phyloP scores from a whole-genome alignment of 2,888 invertebrate genomes.

The Acholoe squamosa region DNA sequence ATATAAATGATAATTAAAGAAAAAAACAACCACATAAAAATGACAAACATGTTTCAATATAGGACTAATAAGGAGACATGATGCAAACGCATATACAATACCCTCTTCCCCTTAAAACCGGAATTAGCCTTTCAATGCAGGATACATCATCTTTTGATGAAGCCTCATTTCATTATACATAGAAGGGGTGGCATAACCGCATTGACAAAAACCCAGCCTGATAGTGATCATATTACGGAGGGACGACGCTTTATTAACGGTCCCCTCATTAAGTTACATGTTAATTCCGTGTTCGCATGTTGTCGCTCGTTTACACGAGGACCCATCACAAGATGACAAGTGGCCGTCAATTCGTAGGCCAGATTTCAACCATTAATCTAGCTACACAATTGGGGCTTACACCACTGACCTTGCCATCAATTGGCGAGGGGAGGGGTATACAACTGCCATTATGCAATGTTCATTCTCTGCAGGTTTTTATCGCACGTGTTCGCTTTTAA shows the following conservation, averaged over 20 bases:
- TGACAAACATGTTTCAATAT: too few species aligned
- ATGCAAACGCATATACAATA: too few species aligned
- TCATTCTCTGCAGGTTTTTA: background rate
- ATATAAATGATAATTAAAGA: too few species aligned
- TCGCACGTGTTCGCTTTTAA: background rate
- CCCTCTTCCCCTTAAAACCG: too few species aligned
- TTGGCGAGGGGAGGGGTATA: background rate
- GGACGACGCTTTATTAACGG: background rate
- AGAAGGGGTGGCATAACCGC: background rate
- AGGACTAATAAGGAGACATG: too few species aligned
- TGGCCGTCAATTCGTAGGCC: background rate
- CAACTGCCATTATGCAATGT: background rate
- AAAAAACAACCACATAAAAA: too few species aligned
- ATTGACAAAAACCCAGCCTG: background rate
- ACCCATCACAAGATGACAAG: constrained; percentile 12
- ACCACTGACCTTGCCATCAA: background rate
- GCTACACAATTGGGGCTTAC: background rate
- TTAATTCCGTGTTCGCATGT: background rate
- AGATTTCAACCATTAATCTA: background rate
- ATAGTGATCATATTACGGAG: constrained; percentile 1
- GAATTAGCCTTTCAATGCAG: too few species aligned
- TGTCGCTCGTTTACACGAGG: background rate
- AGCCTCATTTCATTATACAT: background rate
- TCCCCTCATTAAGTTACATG: constrained; percentile 32
- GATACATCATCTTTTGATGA: too few species aligned